Evolutionary conservation across 2,888 invertebrate species (phyloP), one percentile per base, ranked within the genome.

Genomic region (Eupithecia exiguata): DNA sequence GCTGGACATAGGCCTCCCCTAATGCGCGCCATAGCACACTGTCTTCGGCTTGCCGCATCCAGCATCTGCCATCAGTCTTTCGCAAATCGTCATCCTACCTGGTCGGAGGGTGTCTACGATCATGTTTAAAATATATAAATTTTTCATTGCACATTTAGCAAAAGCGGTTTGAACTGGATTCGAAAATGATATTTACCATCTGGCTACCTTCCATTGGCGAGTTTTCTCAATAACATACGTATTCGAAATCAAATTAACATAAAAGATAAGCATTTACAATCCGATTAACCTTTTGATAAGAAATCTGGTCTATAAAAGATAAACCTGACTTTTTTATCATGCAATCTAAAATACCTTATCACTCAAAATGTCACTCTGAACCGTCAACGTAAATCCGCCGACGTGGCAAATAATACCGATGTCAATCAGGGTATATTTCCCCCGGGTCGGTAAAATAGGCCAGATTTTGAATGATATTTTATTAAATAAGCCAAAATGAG

Each of bases 391-490:
- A 58, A 58, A 58, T 58, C 25, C 3, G 21, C 53, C 21, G 25
- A 25, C 58, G 25, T 58, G 58, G 58, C 58, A 12, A 58, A 58
- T 25, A 58, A 58, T 25, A 14, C 58, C 58, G 14, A 12, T 25
- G 58, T 25, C 58, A 58, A 58, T 53, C 53, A 53, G 21, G 21
- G 49, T 49, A 21, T 53, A 53, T 53, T 53, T 53, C 53, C 53
- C 49, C 10, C 21, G 53, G 21, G 53, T 3, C 21, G 53, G 53
- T 53, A 49, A 49, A 49, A 49, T 49, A 53, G 53, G 53, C 25
- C 58, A 58, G 58, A 58, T 58, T 25, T 53, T 14, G 12, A 14
- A 25, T 58, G 14, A 58, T 58, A 58, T 58, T 58, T 12, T 53
- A 53, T 53, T 18, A 25, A 58, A 10, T 53, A 53, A 58, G 58